Base-by-base conservation (phyloP, 2,888 invertebrate genomes). In the Folsomia candida region DNA sequence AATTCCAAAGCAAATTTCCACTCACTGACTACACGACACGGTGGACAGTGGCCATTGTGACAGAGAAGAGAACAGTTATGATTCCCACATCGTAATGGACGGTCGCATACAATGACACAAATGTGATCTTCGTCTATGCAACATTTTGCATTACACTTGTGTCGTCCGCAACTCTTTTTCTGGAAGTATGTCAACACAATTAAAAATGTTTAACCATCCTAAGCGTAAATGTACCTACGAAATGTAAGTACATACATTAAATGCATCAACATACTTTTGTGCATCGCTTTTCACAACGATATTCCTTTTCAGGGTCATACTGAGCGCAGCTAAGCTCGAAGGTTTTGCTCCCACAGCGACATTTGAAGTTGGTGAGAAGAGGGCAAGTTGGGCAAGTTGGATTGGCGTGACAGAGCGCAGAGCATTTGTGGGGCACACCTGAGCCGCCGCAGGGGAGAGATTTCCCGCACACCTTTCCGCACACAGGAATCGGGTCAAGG, bases 11-110 rank as follows among this genome's bases (percentile, higher is more conserved):
- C n/a, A n/a, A n/a, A n/a, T 57, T 64, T 51, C 22, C 69, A 86
- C 88, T 85, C 82, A 88, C 91, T 89, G 80, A 91, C 89, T 80
- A 89, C 86, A 79, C 89, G 88, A 83, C 94, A 95, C 1, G 90
- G 89, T 57, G 87, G 87, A 81, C 93, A 93, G 80, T 89, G 89
- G 24, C 94, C 94, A 67, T 89, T 89, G 84, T 98, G 98, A 83
- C 97, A 98, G 67, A 90, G 88, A 81, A 90, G 89, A 79, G 92
- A 88, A 84, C 97, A 97, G 80, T 90, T 89, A 83, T 98, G 97
- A 78, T 88, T 86, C 69, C 94, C 94, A 84, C 98, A 98, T 29
- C 89, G 87, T 26, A 98, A 86, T 67, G 88, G 88, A 81, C 91
- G 90, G 66, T 90, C 91, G 84, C 96, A 96, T 63, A 89, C 87